A percentile compares a stretch with the other conserved stretches of the same genome.
Evolutionary conservation across 2,888 invertebrate species (phyloP).

Genomic region (Dinocampus coccinellae): DNA sequence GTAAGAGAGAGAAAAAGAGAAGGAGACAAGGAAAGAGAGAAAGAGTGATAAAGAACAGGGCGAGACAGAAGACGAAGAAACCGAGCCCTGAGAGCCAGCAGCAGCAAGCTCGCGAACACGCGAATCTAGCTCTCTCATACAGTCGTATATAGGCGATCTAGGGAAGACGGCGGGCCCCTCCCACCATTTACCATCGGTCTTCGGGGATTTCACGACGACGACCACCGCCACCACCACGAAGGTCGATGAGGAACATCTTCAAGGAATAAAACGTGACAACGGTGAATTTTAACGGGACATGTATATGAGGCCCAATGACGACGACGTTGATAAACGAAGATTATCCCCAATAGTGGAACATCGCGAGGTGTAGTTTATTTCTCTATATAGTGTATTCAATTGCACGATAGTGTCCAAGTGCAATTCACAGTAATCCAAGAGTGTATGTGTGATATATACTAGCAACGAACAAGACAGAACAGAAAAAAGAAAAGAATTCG

Average conservation of each 20-base stretch:
- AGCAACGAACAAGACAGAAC: slow-evolving; percentile 32
- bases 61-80: background rate
- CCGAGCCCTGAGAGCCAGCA: slow-evolving; percentile 12
- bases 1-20: slow-evolving; percentile 2
- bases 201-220: slow-evolving; percentile 9
- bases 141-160: slow-evolving; percentile 33
- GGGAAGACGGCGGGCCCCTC: slow-evolving; percentile 59
- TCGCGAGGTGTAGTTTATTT: background rate
- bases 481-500: slow-evolving; percentile 3
- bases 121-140: slow-evolving; percentile 57
- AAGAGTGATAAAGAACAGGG: background rate
- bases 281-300: slow-evolving; percentile 37
- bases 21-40: slow-evolving; percentile 9
- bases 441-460: slow-evolving; percentile 39
- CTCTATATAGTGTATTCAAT: background rate
- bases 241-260: slow-evolving; percentile 38
- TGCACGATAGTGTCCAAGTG: slow-evolving; percentile 19
- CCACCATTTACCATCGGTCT: slow-evolving; percentile 50
- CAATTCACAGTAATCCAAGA: slow-evolving; percentile 39
- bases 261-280: slow-evolving; percentile 16
- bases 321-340: slow-evolving; percentile 46
- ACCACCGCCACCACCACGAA: slow-evolving; percentile 13
- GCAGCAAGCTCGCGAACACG: slow-evolving; percentile 52
- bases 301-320: slow-evolving; percentile 56
- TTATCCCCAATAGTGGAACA: slow-evolving; percentile 53